Conservation (phyloP, 2,113 vertebrate genomes). For the Donacobius atricapilla region DNA sequence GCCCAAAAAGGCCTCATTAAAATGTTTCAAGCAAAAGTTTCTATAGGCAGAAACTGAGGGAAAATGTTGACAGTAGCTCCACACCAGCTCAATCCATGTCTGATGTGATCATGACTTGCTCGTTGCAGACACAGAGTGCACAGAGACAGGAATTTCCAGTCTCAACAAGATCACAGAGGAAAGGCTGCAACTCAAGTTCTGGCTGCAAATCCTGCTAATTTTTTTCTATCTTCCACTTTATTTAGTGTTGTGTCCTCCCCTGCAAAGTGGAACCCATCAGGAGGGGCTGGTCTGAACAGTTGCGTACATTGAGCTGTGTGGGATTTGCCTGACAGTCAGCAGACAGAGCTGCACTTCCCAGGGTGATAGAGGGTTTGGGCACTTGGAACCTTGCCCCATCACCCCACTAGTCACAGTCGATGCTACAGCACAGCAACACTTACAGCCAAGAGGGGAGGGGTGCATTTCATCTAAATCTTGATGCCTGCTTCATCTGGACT, state of each 20-base stretch:
- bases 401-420: background rate
- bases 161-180: background rate
- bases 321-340: background rate
- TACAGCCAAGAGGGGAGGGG: background rate
- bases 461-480: background rate
- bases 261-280: background rate
- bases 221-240: background rate
- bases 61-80: background rate
- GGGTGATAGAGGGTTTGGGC: background rate
- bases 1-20: background rate
- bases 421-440: background rate
- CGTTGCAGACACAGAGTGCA: background rate
- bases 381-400: background rate
- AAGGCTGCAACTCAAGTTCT: background rate
- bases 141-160: background rate
- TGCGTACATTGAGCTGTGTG: background rate
- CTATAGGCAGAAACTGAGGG: background rate
- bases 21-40: background rate
- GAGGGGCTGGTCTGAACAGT: background rate
- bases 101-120: background rate
- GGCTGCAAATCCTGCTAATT: background rate
- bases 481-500: background rate
- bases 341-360: background rate
- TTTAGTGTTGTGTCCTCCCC: background rate
- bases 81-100: accelerated